Base-by-base conservation (phyloP, 1,140 invertebrate species). In the Bilobella aurantiaca region DNA sequence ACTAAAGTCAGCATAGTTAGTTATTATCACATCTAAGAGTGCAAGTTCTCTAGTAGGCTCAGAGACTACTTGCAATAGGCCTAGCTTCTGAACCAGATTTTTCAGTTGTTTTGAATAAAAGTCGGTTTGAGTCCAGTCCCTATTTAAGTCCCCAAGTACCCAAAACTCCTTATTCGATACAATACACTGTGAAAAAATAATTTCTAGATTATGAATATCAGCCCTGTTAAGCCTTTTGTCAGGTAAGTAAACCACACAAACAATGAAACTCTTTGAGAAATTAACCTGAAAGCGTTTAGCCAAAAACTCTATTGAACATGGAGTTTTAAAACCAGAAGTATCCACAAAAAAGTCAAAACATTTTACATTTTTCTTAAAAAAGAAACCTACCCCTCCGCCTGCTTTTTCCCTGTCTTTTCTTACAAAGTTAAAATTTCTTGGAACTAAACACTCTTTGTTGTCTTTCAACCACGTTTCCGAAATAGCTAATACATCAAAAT, bases 311-410 rank as follows among this genome's bases (percentile, higher is more conserved):
- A n/a, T n/a, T n/a, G 2, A 30, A 5, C 29, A 34, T 34, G 16
- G 57, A 46, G 16, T 30, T 56, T 56, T 12, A 56, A 5, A 23
- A 56, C 14, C 12, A 56, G n/a, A n/a, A n/a, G n/a, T n/a, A n/a
- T 16, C 25, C 5, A 14, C 25, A 12, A 8, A 31, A 12, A 63
- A 18, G 3, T n/a, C 25, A n/a, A n/a, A n/a, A n/a, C n/a, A n/a
- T n/a, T n/a, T n/a, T n/a, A n/a, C n/a, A n/a, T n/a, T n/a, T n/a
- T n/a, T n/a, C n/a, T n/a, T n/a, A n/a, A n/a, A n/a, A n/a, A n/a
- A n/a, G n/a, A n/a, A n/a, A n/a, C n/a, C 62, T 12, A 63, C 62
- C 21, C 62, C 62, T 2, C 62, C 62, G 28, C 47, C 62, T 30
- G 28, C 23, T 1, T 3, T 28, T 12, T 3, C 21, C 27, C 62